Evolutionary conservation across 2,888 invertebrate species (phyloP).

Genomic region (Amphiduros pacificus): DNA sequence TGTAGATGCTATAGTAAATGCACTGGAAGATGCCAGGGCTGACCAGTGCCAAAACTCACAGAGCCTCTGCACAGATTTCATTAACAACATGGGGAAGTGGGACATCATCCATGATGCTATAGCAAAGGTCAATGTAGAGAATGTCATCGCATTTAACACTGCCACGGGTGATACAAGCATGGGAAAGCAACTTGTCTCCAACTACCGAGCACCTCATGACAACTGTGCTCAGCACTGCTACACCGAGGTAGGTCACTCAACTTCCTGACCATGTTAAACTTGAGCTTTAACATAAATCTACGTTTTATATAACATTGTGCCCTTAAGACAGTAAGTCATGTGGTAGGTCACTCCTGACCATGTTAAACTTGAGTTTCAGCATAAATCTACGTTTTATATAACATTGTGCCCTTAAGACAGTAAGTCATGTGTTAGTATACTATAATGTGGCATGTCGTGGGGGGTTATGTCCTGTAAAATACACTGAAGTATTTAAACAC

Average conservation of each 20-base stretch:
- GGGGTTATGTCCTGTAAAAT: no score
- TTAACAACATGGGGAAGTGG: conserved; percentile 3
- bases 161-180: conserved; percentile 3
- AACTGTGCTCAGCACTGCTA: conserved; percentile 10
- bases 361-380: no score
- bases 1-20: conserved; percentile 38
- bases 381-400: no score
- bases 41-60: not conserved
- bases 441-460: no score
- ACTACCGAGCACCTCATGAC: conserved; percentile 3
- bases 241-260: conserved; percentile 3
- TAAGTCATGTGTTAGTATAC: no score
- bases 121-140: not conserved
- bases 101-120: conserved; percentile 4
- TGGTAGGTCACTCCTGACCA: no score
- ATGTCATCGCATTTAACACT: conserved; percentile 2
- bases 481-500: no score
- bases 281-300: no score
- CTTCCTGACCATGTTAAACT: no score
- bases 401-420: no score
- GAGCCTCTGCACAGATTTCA: conserved; percentile 11
- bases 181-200: conserved; percentile 7
- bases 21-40: conserved; percentile 31
- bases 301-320: no score
- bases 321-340: no score